phyloP scores from a whole-genome alignment of 1,140 invertebrate genomes.

The Platyscapa corneri region DNA sequence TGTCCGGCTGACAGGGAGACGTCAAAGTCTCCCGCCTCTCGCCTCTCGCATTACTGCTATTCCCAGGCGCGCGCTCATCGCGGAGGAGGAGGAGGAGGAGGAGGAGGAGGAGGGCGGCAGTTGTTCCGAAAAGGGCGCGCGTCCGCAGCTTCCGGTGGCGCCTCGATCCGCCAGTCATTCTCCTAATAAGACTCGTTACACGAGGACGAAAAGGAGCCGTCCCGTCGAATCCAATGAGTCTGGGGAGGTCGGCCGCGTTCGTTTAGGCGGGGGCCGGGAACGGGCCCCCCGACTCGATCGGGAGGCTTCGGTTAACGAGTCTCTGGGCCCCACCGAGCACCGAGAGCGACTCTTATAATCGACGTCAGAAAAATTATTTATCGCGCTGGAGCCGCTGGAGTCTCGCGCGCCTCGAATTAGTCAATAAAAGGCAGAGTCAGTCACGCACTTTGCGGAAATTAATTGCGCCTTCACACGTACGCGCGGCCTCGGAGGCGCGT shows the following conservation, averaged over 20 bases:
- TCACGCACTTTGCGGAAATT: constrained; percentile 4
- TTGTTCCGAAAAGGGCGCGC: too few relatives aligned
- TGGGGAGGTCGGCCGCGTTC: too few relatives aligned
- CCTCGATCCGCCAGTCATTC: constrained; percentile 40
- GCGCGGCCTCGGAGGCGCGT: too few relatives aligned
- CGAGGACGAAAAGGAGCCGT: neutral
- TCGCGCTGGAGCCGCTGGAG: neutral
- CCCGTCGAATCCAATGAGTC: constrained; percentile 5
- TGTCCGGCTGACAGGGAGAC: constrained; percentile 65
- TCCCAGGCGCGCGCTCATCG: too few relatives aligned
- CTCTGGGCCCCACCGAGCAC: neutral
- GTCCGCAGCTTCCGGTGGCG: neutral
- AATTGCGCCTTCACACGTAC: neutral
- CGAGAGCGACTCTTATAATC: neutral
- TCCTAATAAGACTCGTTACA: constrained; percentile 43
- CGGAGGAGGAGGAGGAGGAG: too few relatives aligned
- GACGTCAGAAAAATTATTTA: constrained; percentile 32
- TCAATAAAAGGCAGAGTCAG: neutral
- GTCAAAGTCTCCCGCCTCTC: constrained; percentile 53
- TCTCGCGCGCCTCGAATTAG: constrained; percentile 23
- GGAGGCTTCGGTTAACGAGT: constrained; percentile 21
- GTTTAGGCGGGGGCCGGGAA: too few relatives aligned
- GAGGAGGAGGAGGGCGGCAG: too few relatives aligned
- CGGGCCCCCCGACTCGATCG: constrained; percentile 35
- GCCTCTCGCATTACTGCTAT: neutral